Evolutionary conservation across 1,140 invertebrate genomes (phyloP), one percentile per base, ranked within the genome.

Genomic region (Trichogramma pretiosum): DNA sequence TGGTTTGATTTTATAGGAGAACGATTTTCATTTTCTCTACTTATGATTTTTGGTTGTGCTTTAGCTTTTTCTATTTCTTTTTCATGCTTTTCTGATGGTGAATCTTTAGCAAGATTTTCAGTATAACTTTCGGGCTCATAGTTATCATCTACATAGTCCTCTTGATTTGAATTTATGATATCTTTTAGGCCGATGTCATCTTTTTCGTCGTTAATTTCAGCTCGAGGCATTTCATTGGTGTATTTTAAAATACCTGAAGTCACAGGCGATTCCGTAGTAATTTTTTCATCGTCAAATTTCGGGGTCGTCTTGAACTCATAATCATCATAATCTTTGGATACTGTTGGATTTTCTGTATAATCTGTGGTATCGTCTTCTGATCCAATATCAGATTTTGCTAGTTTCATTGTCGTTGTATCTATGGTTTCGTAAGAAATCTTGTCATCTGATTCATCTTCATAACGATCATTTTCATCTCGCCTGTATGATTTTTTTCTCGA

Each of bases 81-180:
- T 3, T 18, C 36, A 5, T 26, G 16, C 5, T 53, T 41, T 3
- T 46, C 40, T 9, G 33, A 22, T n/a, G 19, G 11, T 10, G n/a
- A 13, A 16, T 39, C 14, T 16, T 40, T 36, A 1, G 35, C 19
- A 11, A 22, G 4, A 16, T 41, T 17, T 21, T 58, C 53, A 11
- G 53, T 48, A 52, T 72, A 72, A 56, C 60, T 61, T 14, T 64
- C 46, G 1, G 73, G 64, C 56, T 77, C 76, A 46, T 75, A 77
- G 64, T 77, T 77, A 52, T 77, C 76, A 50, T 77, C 71, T 2
- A 77, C 63, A 39, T 77, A 77, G 56, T 77, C 76, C 11, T 57
- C 49, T 42, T 46, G 37, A n/a, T 26, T 45, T n/a, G 59, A 58
- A 0, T 57, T 32, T 22, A 19, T 42, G 47, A 32, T 46, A 32